Percentiles rank a stretch among this genome's conserved stretches.
Evolutionary conservation across 1,140 invertebrate genomes (phyloP).

Genomic region (Battus philenor): DNA sequence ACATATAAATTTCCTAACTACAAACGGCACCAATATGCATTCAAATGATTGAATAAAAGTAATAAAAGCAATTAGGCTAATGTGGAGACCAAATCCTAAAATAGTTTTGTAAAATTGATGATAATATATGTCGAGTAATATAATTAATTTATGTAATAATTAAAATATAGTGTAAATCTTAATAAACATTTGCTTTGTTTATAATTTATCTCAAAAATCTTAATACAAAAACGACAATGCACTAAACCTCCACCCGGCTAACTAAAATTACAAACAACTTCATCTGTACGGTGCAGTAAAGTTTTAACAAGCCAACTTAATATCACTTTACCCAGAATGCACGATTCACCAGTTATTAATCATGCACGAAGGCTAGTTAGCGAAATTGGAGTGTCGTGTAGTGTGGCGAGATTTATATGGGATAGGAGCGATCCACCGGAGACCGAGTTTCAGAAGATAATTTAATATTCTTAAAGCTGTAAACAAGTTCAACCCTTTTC

Average conservation of each 20-base stretch:
- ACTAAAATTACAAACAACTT: conserved; percentile 49
- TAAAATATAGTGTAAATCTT: too few relatives aligned
- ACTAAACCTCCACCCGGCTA: conserved; percentile 19
- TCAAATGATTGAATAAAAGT: too few relatives aligned
- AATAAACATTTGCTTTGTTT: too few relatives aligned
- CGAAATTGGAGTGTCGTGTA: conserved; percentile 58
- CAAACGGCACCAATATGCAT: too few relatives aligned
- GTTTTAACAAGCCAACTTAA: conserved; percentile 76
- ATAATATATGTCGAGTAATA: too few relatives aligned
- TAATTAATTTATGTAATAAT: too few relatives aligned
- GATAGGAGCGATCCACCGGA: conserved; percentile 28
- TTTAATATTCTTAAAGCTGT: conserved; percentile 49
- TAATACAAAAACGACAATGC: not conserved
- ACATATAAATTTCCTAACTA: too few relatives aligned
- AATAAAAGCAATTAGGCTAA: too few relatives aligned
- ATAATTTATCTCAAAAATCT: not conserved
- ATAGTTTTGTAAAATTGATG: too few relatives aligned
- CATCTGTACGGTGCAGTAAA: conserved; percentile 53
- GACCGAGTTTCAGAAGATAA: conserved; percentile 39
- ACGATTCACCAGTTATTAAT: conserved; percentile 71
- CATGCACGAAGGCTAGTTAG: conserved; percentile 72
- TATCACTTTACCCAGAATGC: conserved; percentile 69
- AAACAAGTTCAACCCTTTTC: conserved; percentile 35
- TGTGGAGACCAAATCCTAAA: too few relatives aligned
- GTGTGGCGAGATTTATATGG: conserved; percentile 45